A percentile compares a stretch with the other conserved stretches of the same genome.
Evolutionary conservation across 1,140 invertebrate genomes (phyloP).

Genomic region (Tenebrio molitor): DNA sequence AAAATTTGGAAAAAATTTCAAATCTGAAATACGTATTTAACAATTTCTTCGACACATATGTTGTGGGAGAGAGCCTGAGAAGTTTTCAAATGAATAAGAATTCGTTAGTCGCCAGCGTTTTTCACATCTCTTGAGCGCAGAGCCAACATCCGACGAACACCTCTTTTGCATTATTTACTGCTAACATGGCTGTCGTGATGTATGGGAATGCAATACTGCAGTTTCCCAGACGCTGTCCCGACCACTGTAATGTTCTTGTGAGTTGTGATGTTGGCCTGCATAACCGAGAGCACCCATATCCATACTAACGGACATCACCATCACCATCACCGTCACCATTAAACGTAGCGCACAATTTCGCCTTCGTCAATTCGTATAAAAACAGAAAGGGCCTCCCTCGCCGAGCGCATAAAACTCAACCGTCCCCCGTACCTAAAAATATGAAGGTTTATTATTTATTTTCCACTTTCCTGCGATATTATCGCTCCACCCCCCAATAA

Average conservation of each 20-base stretch:
- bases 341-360: neutral
- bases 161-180: constrained; percentile 50
- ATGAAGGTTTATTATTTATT: constrained; percentile 51
- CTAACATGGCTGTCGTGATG: constrained; percentile 52
- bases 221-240: constrained; percentile 48
- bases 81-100: too few species aligned
- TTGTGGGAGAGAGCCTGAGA: too few species aligned
- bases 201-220: constrained; percentile 54
- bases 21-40: too few species aligned
- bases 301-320: neutral
- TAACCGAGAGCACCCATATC: constrained; percentile 1
- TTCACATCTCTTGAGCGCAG: too few species aligned
- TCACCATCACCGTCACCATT: too few species aligned
- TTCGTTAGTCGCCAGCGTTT: too few species aligned
- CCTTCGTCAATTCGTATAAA: neutral
- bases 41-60: too few species aligned
- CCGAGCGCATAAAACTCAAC: neutral
- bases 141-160: constrained; percentile 17
- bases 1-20: too few species aligned
- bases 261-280: constrained; percentile 46
- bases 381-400: neutral
- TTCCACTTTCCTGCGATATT: constrained; percentile 52
- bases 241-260: constrained; percentile 50
- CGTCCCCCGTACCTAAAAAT: constrained; percentile 24
- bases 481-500: constrained; percentile 51